phyloP scores from a whole-genome alignment of 2,888 invertebrate genomes.

The Acanthoscelides obtectus region DNA sequence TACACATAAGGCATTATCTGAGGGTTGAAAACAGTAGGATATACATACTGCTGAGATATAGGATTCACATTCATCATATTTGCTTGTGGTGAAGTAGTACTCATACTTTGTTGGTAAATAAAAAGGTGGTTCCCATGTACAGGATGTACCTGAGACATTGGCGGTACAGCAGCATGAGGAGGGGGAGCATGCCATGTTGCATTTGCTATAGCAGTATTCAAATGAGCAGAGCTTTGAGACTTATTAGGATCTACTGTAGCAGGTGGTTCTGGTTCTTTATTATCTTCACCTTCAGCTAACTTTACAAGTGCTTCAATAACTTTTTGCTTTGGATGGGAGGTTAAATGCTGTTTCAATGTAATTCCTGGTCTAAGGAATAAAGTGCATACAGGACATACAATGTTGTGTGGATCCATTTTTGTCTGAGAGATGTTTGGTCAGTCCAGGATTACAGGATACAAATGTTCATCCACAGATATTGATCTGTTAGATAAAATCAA shows the following conservation, averaged over 20 bases:
- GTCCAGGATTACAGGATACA: conserved; percentile 21
- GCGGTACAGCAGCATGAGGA: conserved; percentile 20
- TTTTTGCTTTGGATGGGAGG: conserved; percentile 84
- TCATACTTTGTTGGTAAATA: conserved; percentile 56
- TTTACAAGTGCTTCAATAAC: conserved; percentile 71
- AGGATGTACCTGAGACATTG: conserved; percentile 36
- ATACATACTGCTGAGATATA: conserved; percentile 52
- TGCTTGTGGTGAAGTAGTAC: conserved; percentile 42
- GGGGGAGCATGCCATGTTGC: conserved; percentile 36
- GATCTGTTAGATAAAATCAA: conserved; percentile 33
- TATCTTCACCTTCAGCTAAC: conserved; percentile 29
- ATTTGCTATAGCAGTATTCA: conserved; percentile 22
- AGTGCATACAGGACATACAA: conserved; percentile 78
- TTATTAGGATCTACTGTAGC: not conserved
- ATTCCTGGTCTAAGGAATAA: conserved; percentile 79
- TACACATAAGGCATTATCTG: conserved; percentile 55
- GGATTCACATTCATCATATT: conserved; percentile 46
- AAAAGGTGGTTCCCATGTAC: conserved; percentile 47
- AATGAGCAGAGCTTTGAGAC: conserved; percentile 12
- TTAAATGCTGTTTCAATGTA: conserved; percentile 73
- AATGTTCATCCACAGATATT: conserved; percentile 33
- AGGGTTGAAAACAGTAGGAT: conserved; percentile 48
- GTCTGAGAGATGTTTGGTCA: conserved; percentile 11
- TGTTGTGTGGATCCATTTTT: conserved; percentile 42
- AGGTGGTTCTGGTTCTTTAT: conserved; percentile 15